Conservation (phyloP, 2,113 vertebrate genomes). For the Ictalurus furcatus region DNA sequence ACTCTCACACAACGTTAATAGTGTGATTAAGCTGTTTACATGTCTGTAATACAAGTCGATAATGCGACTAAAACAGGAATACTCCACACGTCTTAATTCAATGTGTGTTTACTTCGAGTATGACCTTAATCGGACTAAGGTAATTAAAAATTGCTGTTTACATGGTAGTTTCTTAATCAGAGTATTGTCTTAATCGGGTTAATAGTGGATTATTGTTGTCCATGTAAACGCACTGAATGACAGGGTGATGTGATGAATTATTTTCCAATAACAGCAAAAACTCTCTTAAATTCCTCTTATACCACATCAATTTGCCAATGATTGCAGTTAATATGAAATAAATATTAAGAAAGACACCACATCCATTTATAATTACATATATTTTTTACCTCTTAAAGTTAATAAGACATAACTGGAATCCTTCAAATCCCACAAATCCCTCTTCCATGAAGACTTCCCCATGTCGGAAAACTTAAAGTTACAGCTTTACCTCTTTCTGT, state of each 20-base stretch:
- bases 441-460: background rate
- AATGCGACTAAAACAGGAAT: too few species aligned
- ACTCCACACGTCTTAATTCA: too few species aligned
- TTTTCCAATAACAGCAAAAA: background rate
- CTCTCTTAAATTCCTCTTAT: background rate
- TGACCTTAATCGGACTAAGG: too few species aligned
- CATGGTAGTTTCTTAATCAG: too few species aligned
- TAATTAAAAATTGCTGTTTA: too few species aligned
- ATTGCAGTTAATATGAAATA: background rate
- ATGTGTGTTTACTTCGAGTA: too few species aligned
- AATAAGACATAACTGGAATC: background rate
- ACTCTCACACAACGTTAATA: too few species aligned
- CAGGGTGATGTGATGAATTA: background rate
- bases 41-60: too few species aligned
- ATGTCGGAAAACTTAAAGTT: background rate
- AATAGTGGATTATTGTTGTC: too few species aligned
- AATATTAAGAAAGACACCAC: background rate
- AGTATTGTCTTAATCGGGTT: too few species aligned
- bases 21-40: too few species aligned
- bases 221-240: background rate
- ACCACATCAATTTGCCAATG: background rate
- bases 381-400: background rate
- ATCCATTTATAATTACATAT: background rate
- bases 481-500: background rate
- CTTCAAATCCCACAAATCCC: too few species aligned